Base-by-base conservation (phyloP, 2,888 invertebrate genomes). In the Campoletis raptor region DNA sequence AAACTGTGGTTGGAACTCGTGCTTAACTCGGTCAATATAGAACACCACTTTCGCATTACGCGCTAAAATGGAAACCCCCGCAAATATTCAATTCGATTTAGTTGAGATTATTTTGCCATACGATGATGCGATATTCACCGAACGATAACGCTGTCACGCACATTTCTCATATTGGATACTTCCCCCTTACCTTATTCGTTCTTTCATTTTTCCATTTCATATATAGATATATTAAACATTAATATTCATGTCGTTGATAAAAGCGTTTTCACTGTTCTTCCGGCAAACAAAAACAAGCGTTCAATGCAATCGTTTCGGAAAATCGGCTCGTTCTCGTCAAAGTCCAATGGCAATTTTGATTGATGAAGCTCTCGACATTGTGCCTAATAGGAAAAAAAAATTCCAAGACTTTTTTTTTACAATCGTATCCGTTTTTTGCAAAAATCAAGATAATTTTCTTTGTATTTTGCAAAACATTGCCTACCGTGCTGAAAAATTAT, bases 51-150 rank as follows among this genome's bases (percentile, higher is more conserved):
- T 67, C 24, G 73, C 48, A 72, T 82, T 74, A 74, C 37, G 36
- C n/a, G 37, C 24, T 45, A 61, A 70, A 61, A 70, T 21, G 45
- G 48, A 74, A 84, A 70, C 18, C 72, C 81, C 66, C 70, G 48
- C 66, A 70, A 80, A 72, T 83, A 81, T 86, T 76, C 80, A 80
- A 83, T 83, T 45, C 74, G 74, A 79, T 69, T 52, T 36, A 30
- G 73, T 48, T 72, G 76, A 57, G 45, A 80, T 42, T 73, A 57
- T 85, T 83, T 67, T 76, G 64, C 66, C 57, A 64, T 54, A 48
- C 54, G 86, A 86, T 81, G 77, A 77, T 54, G 70, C 83, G 80
- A 83, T 81, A 83, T 86, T 83, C 80, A 18, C 37, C 54, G 12
- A 18, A 48, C 76, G 83, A 83, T 86, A 86, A 81, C 76, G 48